phyloP scores from a whole-genome alignment of 1,140 invertebrate species.

The Pseudomyrmex concolor region DNA sequence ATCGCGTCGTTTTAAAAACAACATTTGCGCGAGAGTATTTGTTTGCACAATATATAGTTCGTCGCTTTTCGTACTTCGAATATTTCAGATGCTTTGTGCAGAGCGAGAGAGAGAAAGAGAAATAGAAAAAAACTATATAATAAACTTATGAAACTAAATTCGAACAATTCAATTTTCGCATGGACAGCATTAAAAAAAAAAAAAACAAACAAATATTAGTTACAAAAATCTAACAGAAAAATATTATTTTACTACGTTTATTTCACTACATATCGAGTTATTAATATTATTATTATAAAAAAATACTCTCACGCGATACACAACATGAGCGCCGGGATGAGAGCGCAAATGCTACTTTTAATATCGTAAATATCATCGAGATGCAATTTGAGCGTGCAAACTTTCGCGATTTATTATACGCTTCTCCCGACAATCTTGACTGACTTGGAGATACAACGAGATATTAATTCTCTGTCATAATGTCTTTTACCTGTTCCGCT shows the following conservation, averaged over 20 bases:
- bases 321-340: too few species aligned
- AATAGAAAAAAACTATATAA: too few species aligned
- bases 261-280: too few species aligned
- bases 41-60: not conserved
- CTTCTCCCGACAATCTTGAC: not conserved
- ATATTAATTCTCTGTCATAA: constrained; percentile 21
- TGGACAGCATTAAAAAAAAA: not conserved
- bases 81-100: constrained; percentile 13
- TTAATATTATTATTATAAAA: too few species aligned
- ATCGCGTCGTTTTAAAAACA: constrained; percentile 36
- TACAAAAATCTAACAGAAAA: too few species aligned
- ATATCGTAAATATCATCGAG: not conserved
- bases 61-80: not conserved
- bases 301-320: too few species aligned
- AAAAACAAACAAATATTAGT: not conserved
- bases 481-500: constrained; percentile 2
- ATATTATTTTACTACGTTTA: too few species aligned
- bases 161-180: not conserved
- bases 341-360: not conserved
- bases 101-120: not conserved
- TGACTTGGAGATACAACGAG: not conserved
- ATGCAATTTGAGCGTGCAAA: not conserved
- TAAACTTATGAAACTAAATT: not conserved
- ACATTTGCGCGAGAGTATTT: constrained; percentile 8
- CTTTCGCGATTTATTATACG: not conserved